Conservation (phyloP, 2,113 vertebrate species). For the Nothoprocta perdicaria region DNA sequence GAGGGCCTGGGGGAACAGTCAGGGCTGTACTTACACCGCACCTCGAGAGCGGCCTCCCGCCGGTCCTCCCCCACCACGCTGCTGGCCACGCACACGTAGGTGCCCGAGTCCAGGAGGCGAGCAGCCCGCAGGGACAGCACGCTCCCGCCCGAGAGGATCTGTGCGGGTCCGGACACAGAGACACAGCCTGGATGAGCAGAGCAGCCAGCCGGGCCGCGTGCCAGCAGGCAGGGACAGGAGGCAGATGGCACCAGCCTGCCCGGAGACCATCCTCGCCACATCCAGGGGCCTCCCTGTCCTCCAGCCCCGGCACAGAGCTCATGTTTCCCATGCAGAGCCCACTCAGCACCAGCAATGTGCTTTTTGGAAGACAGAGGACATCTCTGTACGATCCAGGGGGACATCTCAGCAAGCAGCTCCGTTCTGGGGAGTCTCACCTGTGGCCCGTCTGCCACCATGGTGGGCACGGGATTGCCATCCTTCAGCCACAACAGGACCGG, state of each 20-base stretch:
- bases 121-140: slow-evolving; percentile 78
- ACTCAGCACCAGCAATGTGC: not conserved
- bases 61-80: slow-evolving; percentile 87
- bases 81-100: slow-evolving; percentile 88
- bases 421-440: slow-evolving; percentile 65
- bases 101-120: slow-evolving; percentile 80
- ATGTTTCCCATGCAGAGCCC: not conserved
- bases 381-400: not conserved
- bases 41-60: slow-evolving; percentile 75
- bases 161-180: not conserved
- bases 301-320: not conserved
- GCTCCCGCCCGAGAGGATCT: slow-evolving; percentile 75
- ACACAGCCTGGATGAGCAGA: not conserved
- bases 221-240: accelerated
- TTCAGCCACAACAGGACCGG: slow-evolving; percentile 90
- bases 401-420: not conserved
- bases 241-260: not conserved
- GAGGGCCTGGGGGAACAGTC: not conserved
- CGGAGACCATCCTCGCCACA: accelerated
- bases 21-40: slow-evolving; percentile 76
- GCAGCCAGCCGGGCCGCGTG: not conserved
- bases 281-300: not conserved
- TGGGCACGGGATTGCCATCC: slow-evolving; percentile 83
- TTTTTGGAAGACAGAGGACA: not conserved
- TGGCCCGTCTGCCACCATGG: slow-evolving; percentile 60